Evolutionary conservation across 2,797 vertebrate genomes (phyloP), one percentile per base, ranked within the genome.

Genomic region (Propithecus perrieri): DNA sequence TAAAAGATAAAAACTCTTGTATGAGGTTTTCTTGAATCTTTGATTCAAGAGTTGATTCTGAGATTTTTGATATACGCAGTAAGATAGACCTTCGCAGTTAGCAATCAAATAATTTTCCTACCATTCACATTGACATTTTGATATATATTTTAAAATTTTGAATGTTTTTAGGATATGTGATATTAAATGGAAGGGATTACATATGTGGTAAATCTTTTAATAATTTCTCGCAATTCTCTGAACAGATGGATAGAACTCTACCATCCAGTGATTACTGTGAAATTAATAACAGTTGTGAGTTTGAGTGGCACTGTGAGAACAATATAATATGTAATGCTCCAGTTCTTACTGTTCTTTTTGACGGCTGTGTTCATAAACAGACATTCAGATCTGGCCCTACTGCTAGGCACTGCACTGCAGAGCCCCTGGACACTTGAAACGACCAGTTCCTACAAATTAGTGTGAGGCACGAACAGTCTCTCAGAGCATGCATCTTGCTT

Each of bases 141-240:
- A 96, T 96, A 86, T 48, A 59, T 85, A 96, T 95, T 94, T 96
- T 93, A 38, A 97, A 96, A 97, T 96, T 96, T 85, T 92, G 86
- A 95, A 95, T 97, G 81, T 85, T 97, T 98, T 98, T 96, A 95
- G 76, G 69, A 93, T 96, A 96, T 93, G n/a, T 8, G 7, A 97
- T 97, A 96, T 87, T 98, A 97, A 98, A 91, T 97, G 28, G 14
- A 85, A 84, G 84, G 63, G n/a, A 91, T 63, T 97, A 85, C 9
- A 1, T 50, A 48, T 69, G 38, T 84, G 24, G 4, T 35, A 97
- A 94, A 87, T 98, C 85, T 96, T 94, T 97, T 96, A 97, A 92
- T 97, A 97, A 91, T 85, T 96, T 96, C 85, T 35, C 81, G 69
- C 96, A 89, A 57, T 93, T 98, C 92, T 97, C 91, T 89, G 74